Evolutionary conservation across 2,888 invertebrate genomes (phyloP), one percentile per base, ranked within the genome.

Genomic region (Selenia dentaria): DNA sequence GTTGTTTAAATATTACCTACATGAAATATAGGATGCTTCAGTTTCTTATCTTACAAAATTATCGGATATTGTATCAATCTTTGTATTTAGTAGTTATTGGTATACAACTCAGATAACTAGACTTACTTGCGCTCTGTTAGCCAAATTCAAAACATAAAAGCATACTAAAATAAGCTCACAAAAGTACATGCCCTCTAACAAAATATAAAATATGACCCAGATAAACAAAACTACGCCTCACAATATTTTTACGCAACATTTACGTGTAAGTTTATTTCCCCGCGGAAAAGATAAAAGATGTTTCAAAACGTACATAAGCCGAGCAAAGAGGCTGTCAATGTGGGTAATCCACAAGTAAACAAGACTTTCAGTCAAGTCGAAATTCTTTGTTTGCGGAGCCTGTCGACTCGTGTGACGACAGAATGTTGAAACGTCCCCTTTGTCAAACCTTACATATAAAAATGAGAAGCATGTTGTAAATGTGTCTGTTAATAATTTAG

Each of bases 301-400:
- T 55, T 51, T 55, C 57, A 54, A 48, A 53, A 59, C 59, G 61
- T 46, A 51, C 41, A 54, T 60, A 60, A 65, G 65, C 57, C 49
- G 53, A 50, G 63, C 64, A 66, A 69, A 67, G 62, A 62, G 61
- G 48, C 60, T 63, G 70, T 64, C 67, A 66, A 65, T 62, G 55
- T 57, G 25, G 58, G 55, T 70, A 70, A 69, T 67, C 64, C 71
- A 49, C 50, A 51, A 51, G 57, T 61, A 65, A 64, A 69, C 62
- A 68, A 22, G 8, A 8, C 22, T 22, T 22, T 22, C 22, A 22
- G 22, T 22, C 22, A 22, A 57, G 54, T 51, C 51, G 47, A 63
- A 66, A 65, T 67, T 51, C 62, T 66, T 64, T 68, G 58, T 66
- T 65, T 62, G 55, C 52, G 29, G 37, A 62, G 43, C 56, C 26